These are phyloP conservation scores for Trichomalopsis sarcophagae DNA, from an alignment of 1,140 invertebrate species.

Conservation along the genomic window DNA sequence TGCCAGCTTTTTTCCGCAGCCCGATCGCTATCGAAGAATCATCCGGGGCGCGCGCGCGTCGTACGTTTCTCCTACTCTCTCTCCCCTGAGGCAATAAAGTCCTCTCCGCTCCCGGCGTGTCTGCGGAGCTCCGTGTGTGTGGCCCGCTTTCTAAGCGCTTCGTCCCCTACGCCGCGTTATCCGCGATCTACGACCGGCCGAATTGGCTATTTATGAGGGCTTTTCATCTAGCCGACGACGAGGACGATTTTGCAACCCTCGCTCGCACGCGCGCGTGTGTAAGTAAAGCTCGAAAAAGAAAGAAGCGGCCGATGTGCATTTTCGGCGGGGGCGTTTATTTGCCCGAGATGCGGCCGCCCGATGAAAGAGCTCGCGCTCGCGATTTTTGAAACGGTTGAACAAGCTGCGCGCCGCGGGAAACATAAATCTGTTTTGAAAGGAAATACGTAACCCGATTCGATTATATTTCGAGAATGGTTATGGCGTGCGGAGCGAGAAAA, in stretches of 20 bases:
- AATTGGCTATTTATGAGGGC: slow-evolving; percentile 70
- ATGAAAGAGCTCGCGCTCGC: background rate
- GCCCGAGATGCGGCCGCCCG: slow-evolving; percentile 34
- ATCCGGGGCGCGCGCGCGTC: background rate
- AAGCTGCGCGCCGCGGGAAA: background rate
- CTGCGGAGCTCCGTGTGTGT: background rate
- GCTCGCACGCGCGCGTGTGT: background rate
- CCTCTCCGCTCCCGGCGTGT: slow-evolving; percentile 43
- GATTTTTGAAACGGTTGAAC: too few species aligned
- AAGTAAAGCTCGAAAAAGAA: background rate
- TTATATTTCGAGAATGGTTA: background rate
- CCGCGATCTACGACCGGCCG: slow-evolving; percentile 66
- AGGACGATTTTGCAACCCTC: slow-evolving; percentile 56
- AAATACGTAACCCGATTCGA: background rate
- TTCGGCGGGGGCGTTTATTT: slow-evolving; percentile 18
- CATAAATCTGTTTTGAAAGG: background rate
- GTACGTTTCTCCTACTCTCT: background rate
- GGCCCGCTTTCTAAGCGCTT: slow-evolving; percentile 14
- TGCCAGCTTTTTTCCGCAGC: background rate
- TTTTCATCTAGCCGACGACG: slow-evolving; percentile 52
- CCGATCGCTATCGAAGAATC: slow-evolving; percentile 53
- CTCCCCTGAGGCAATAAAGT: slow-evolving; percentile 66
- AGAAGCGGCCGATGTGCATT: slow-evolving; percentile 35
- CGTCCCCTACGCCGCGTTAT: slow-evolving; percentile 61
- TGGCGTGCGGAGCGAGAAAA: background rate